Base-by-base conservation (phyloP, 1,140 invertebrate genomes). In the Caerostris extrusa region DNA sequence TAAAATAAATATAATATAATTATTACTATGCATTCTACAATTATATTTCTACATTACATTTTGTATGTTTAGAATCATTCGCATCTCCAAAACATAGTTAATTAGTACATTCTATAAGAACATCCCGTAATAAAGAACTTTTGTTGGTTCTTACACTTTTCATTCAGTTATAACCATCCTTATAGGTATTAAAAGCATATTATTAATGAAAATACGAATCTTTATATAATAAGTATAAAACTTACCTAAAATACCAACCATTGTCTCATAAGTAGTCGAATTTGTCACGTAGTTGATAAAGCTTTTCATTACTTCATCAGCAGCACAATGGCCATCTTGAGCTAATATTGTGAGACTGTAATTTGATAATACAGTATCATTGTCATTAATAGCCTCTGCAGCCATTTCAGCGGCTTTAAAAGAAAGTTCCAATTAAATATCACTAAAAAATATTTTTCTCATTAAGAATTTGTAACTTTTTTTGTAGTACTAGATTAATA, bases 231-330 rank as follows among this genome's bases (percentile, higher is more conserved):
- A 57, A n/a, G 7, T 86, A 55, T 57, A 50, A 61, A 64, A 56
- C 90, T 95, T 96, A 97, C 97, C 98, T 67, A 98, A 95, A 55
- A 98, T 97, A 5, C 98, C 98, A 67, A 97, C 96, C 60, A 98
- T 95, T 57, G 96, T 96, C 8, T 96, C 95, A 81, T 96, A 96
- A 56, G 96, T 95, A 55, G 96, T 96, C 34, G 34, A 34, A 34
- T 96, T 96, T 4, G 96, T 95, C 7, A 98, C 97, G 94, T 97
- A 98, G 91, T 98, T 97, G 83, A 98, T 98, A 95, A 98, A 98
- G 0, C 97, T 96, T 95, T 97, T 97, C 97, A 98, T 97, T 2
- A 98, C 98, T 94, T 97, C 96, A 95, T 98, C 98, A 0, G 97
- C 96, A 89, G 97, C 96, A 95, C 98, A 98, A 93, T 97, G 96